Evolutionary conservation across 2,888 invertebrate genomes (phyloP), one percentile per base, ranked within the genome.

Genomic region (Cataglyphis rosenhaueri): DNA sequence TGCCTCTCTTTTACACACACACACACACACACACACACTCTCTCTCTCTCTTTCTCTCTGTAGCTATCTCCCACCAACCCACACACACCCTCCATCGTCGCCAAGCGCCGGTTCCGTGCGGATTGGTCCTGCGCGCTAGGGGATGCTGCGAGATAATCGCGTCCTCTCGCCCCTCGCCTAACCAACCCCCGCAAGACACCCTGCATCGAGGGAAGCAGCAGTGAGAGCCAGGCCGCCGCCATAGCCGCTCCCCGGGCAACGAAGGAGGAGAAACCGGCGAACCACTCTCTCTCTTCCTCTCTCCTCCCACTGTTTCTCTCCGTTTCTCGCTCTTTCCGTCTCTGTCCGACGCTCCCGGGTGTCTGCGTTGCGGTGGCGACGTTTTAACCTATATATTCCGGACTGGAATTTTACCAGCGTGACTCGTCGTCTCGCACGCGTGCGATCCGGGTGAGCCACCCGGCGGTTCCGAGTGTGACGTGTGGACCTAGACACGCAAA

Each of bases 151-250:
- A 91, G 90, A 91, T 90, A 87, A 90, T 86, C 91, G 83, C 83
- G 76, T 83, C 84, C 88, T 86, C 76, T 86, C 83, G 32, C 73
- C 86, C 86, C 83, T 81, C 86, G 62, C 65, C 57, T 73, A 57
- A 35, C 48, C 84, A 79, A 81, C 84, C 87, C 86, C 65, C 82
- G 73, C 78, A 76, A 73, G 75, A 68, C 75, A 74, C 83, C 85
- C 85, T 81, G 86, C 73, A 15, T 65, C 82, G 85, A 87, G 86
- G 86, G 82, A 85, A 85, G 87, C 90, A 91, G 91, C 92, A 94
- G 94, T 94, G 93, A 94, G 95, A 94, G 94, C 94, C 93, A 92
- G 93, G 94, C 93, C 92, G 94, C 93, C 94, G 94, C 92, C 93
- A 95, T 93, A 94, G 94, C 92, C 94, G 95, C 92, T 94, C 94